A percentile compares a stretch with the other conserved stretches of the same genome.
phyloP scores from a whole-genome alignment of 1,140 invertebrate genomes.

The Drosophila sucinea region DNA sequence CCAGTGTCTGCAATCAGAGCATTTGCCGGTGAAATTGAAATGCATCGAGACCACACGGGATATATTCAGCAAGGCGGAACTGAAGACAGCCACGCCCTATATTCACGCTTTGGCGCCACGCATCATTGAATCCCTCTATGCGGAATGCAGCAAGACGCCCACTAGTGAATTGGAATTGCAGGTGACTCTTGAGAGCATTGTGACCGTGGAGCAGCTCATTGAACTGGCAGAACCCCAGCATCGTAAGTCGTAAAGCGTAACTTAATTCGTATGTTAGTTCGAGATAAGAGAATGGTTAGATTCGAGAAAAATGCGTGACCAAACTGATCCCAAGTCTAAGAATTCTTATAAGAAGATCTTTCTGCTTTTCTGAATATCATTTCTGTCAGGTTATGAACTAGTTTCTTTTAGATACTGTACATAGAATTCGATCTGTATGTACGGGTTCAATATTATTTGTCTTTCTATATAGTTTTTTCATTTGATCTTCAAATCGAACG shows the following conservation, averaged over 20 bases:
- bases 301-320: neutral
- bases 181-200: constrained; percentile 88
- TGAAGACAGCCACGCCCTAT: constrained; percentile 89
- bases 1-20: constrained; percentile 90
- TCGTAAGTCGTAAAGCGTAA: constrained; percentile 85
- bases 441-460: neutral
- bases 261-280: neutral
- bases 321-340: neutral
- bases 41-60: constrained; percentile 91
- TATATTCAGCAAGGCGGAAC: constrained; percentile 89
- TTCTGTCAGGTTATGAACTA: too few species aligned
- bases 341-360: neutral
- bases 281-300: neutral
- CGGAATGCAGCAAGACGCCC: constrained; percentile 85
- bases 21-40: constrained; percentile 88
- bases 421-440: neutral
- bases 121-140: constrained; percentile 88
- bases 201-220: constrained; percentile 89
- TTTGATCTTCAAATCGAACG: neutral
- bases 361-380: neutral
- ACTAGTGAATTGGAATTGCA: constrained; percentile 86
- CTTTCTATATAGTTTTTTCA: neutral
- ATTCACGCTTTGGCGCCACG: constrained; percentile 92
- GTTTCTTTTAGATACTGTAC: neutral
- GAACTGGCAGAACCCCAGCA: constrained; percentile 89